Evolutionary conservation across 23 tunicate species (phyloP), one percentile per base, ranked within the genome.

Genomic region (Ciona savignyi): DNA sequence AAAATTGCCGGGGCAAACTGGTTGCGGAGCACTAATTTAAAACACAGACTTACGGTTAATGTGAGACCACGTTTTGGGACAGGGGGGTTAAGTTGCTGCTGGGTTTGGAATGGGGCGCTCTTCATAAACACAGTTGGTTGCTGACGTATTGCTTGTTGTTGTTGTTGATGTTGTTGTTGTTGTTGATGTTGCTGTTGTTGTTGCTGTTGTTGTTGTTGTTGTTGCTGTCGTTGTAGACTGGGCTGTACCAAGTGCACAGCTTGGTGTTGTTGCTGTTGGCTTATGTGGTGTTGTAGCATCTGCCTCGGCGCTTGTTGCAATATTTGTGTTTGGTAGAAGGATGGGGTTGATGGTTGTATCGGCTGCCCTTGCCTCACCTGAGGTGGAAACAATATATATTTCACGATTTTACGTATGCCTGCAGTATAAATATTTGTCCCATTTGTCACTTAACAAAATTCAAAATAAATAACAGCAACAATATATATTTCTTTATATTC

Each of bases 31-130:
- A n/a, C n/a, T n/a, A n/a, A n/a, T n/a, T n/a, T n/a, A n/a, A n/a
- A n/a, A n/a, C n/a, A n/a, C n/a, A n/a, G n/a, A 28, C 22, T 70
- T 29, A 79, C 83, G 30, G 83, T 51, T 3, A 79, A 63, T 24
- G 51, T 70, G 23, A 79, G 33, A 22, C 83, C 83, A 4, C 23
- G 31, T 60, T 79, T 79, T 2, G 83, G 77, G n/a, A 76, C 35
- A 15, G 77, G 66, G 25, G 76, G 51, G 19, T 29, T 31, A 22
- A 51, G 51, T 23, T 21, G 30, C 67, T 25, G 82, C 3, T 49
- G 74, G 11, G 20, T 20, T 49, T 15, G 61, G n/a, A n/a, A n/a
- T n/a, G n/a, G n/a, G n/a, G n/a, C n/a, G n/a, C n/a, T n/a, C 66
- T 67, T 77, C 34, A 35, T 35, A 28, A 35, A 77, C 4, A 35